Evolutionary conservation across 1,140 invertebrate genomes (phyloP).

Genomic region (Heterodera schachtii): DNA sequence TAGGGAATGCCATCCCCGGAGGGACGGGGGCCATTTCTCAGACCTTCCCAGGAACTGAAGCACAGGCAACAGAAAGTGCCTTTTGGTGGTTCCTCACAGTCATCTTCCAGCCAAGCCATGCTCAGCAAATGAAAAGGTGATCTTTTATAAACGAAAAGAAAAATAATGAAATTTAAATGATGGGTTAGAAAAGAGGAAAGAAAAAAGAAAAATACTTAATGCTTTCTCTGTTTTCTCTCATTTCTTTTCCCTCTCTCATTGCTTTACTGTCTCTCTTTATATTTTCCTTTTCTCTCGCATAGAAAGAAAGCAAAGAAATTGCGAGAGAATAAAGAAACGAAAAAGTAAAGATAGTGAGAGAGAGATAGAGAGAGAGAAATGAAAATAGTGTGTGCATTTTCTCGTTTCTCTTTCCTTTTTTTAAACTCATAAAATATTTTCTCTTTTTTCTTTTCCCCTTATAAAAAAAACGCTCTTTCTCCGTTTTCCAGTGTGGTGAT

Average conservation of each 20-base stretch:
- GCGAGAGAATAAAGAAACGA: too few relatives aligned
- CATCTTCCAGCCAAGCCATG: slow-evolving; percentile 13
- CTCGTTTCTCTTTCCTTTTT: not conserved
- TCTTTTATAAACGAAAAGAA: not conserved
- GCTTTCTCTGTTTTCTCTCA: too few relatives aligned
- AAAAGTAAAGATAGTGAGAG: not conserved
- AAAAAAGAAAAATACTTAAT: not conserved
- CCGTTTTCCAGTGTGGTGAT: slow-evolving; percentile 2
- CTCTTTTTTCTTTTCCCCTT: not conserved
- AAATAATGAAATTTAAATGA: not conserved
- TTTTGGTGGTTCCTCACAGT: slow-evolving; percentile 16
- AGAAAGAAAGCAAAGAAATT: too few relatives aligned
- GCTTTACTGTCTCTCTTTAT: not conserved
- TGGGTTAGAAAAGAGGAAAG: not conserved
- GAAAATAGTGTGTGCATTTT: not conserved
- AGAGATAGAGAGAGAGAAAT: not conserved
- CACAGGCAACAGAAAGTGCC: slow-evolving; percentile 5
- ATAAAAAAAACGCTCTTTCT: not conserved
- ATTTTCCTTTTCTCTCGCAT: not conserved
- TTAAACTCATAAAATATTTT: not conserved
- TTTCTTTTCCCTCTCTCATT: not conserved
- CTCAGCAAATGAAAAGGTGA: too few relatives aligned
- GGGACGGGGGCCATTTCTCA: slow-evolving; percentile 36
- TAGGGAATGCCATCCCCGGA: slow-evolving; percentile 30
- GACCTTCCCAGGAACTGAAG: slow-evolving; percentile 37